Evolutionary conservation across 2,888 invertebrate genomes (phyloP).

Genomic region (Pecten maximus): DNA sequence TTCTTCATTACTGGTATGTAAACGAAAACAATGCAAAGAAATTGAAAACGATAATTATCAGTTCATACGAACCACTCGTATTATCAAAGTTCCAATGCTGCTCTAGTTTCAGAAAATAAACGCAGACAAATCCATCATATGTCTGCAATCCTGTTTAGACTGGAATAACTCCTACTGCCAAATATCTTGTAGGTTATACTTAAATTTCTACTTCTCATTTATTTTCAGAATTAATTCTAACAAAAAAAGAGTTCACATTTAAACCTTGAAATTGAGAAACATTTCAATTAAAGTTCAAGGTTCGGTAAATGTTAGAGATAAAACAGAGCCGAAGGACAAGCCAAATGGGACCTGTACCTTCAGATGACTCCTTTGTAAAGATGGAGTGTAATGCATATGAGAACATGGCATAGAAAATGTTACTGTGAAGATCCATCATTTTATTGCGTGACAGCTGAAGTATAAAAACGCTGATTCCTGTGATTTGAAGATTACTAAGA

Average conservation of each 20-base stretch:
- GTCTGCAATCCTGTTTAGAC: neutral
- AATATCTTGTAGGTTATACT: neutral
- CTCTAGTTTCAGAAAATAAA: neutral
- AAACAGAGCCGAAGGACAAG: too few species aligned
- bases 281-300: too few species aligned
- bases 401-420: too few species aligned
- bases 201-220: neutral
- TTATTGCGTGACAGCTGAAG: too few species aligned
- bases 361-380: too few species aligned
- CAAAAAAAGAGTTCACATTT: neutral
- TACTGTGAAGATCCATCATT: too few species aligned
- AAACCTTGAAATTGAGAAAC: neutral
- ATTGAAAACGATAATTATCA: neutral
- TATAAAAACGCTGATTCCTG: too few species aligned
- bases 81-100: too few species aligned
- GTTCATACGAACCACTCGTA: neutral
- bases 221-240: neutral
- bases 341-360: too few species aligned
- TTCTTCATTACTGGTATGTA: neutral
- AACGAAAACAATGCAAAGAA: neutral
- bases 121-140: neutral
- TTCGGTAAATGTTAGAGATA: too few species aligned
- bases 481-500: too few species aligned
- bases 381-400: too few species aligned
- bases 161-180: neutral